phyloP scores from a whole-genome alignment of 2,888 invertebrate species.

The Dorcus parallelipipedus region DNA sequence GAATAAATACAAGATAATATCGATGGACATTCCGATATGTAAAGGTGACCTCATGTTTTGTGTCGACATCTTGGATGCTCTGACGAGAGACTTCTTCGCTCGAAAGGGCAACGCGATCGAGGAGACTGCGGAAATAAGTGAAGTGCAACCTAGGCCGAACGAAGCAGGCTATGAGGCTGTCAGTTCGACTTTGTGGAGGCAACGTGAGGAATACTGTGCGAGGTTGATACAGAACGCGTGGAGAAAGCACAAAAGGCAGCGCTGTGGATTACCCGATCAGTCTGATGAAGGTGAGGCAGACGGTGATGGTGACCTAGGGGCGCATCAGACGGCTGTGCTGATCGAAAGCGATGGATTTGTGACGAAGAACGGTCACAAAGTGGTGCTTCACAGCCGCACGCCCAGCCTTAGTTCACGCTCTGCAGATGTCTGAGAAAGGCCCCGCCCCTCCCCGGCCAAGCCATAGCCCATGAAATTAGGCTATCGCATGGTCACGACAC shows the following conservation, averaged over 20 bases:
- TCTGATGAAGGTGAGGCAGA: constrained; percentile 45
- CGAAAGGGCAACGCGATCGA: constrained; percentile 93
- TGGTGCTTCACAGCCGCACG: constrained; percentile 85
- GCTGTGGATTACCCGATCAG: constrained; percentile 56
- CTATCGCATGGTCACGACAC: constrained; percentile 15
- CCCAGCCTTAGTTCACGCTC: constrained; percentile 79
- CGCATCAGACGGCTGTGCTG: constrained; percentile 77
- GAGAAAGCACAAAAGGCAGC: constrained; percentile 79
- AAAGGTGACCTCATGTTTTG: constrained; percentile 97
- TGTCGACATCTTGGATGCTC: constrained; percentile 96
- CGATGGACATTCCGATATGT: constrained; percentile 98
- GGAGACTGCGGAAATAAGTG: constrained; percentile 82
- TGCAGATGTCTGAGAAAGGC: constrained; percentile 82
- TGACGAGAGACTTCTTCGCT: constrained; percentile 98
- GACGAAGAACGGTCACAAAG: constrained; percentile 85
- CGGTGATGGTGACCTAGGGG: constrained; percentile 39
- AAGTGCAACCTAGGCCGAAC: constrained; percentile 79
- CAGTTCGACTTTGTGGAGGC: constrained; percentile 91
- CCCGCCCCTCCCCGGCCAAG: constrained; percentile 63
- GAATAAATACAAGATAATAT: constrained; percentile 97
- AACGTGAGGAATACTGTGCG: constrained; percentile 95
- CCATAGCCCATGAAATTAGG: constrained; percentile 35
- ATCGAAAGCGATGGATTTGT: constrained; percentile 80
- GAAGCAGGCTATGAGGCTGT: constrained; percentile 91
- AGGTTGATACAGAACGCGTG: constrained; percentile 93